These are phyloP conservation scores for Thalassoma bifasciatum DNA, from an alignment of 2,113 vertebrate species.

Conservation along the genomic window DNA sequence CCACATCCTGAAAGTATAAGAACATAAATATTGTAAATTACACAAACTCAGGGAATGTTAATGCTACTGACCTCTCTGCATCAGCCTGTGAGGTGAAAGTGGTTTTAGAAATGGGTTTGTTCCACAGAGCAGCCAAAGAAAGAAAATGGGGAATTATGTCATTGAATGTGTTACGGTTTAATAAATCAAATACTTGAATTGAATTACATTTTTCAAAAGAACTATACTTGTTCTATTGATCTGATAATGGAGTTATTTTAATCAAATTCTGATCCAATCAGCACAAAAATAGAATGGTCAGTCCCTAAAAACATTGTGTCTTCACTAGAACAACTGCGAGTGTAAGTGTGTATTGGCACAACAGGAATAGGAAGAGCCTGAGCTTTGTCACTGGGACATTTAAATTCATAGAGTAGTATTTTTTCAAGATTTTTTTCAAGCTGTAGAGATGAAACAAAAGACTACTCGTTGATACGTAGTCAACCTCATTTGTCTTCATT, in stretches of 20 bases:
- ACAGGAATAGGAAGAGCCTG: conserved; percentile 10
- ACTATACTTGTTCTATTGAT: conserved; percentile 23
- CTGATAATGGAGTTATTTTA: conserved; percentile 7
- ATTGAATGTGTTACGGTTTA: conserved; percentile 1
- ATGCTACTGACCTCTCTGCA: neutral
- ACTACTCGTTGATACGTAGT: no score
- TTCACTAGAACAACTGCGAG: no score
- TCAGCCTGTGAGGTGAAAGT: neutral
- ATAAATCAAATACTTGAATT: conserved; percentile 26
- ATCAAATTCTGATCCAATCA: conserved; percentile 22
- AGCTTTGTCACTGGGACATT: neutral
- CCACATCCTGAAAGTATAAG: conserved; percentile 88
- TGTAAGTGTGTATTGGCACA: neutral
- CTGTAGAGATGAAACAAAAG: no score
- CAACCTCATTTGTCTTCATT: no score
- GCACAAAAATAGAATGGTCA: conserved; percentile 41
- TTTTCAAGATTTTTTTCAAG: no score
- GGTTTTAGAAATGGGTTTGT: conserved; percentile 1
- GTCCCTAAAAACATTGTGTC: neutral
- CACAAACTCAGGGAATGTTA: neutral
- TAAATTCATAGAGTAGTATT: no score
- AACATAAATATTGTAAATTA: conserved; percentile 21
- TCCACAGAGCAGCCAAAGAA: conserved; percentile 55
- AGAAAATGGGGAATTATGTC: conserved; percentile 22
- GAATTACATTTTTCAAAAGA: neutral